These are phyloP conservation scores for Lepidurus arcticus DNA, from an alignment of 1,140 invertebrate species.

Conservation along the genomic window DNA sequence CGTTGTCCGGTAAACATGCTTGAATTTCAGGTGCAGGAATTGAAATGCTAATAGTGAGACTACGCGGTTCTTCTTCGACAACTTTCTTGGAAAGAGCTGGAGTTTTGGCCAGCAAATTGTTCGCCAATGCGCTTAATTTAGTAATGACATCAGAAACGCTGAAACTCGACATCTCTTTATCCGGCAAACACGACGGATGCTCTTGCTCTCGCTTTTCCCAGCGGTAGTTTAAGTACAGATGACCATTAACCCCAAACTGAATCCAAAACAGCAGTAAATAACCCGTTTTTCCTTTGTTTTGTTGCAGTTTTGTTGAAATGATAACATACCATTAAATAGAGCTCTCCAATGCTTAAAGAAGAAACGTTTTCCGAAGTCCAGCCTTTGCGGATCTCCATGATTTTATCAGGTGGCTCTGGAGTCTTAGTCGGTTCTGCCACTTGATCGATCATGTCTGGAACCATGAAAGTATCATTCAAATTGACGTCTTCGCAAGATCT, in stretches of 20 bases:
- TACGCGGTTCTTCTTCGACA: neutral
- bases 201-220: neutral
- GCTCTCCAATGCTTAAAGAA: conserved; percentile 74
- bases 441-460: conserved; percentile 22
- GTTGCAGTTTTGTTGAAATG: conserved; percentile 6
- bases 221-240: neutral
- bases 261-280: neutral
- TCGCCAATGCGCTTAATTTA: neutral
- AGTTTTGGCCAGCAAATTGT: neutral
- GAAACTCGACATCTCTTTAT: neutral
- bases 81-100: neutral
- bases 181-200: neutral
- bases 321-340: conserved; percentile 72
- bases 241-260: neutral
- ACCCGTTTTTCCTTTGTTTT: neutral
- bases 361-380: conserved; percentile 70
- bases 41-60: neutral
- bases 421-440: neutral
- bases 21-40: conserved; percentile 16
- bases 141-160: neutral
- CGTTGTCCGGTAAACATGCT: neutral
- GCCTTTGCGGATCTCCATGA: conserved; percentile 55
- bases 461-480: neutral
- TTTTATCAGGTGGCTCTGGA: neutral
- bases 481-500: conserved; percentile 29